Percentiles rank a stretch among this genome's conserved stretches.
Conservation (phyloP, 2,888 invertebrate genomes). For the Vanessa cardui region DNA sequence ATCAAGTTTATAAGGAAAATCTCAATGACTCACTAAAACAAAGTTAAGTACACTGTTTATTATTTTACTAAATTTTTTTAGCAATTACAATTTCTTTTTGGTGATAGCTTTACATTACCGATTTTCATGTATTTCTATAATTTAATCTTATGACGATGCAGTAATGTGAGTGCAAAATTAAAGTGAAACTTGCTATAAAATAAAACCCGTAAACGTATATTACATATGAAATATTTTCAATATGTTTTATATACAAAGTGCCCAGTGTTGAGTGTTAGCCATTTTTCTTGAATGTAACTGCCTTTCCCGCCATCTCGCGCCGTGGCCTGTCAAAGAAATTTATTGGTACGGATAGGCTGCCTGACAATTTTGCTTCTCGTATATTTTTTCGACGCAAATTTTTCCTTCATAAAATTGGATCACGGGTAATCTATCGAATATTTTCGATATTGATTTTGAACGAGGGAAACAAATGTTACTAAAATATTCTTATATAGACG, state of each 20-base stretch:
- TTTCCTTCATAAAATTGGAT: slow-evolving; percentile 34
- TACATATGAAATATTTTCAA: slow-evolving; percentile 1
- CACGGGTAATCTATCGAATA: slow-evolving; percentile 19
- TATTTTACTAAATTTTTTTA: too few relatives aligned
- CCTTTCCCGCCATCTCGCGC: slow-evolving; percentile 53
- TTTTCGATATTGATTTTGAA: slow-evolving; percentile 1
- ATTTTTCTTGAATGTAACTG: slow-evolving; percentile 45
- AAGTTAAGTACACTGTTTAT: too few relatives aligned
- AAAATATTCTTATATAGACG: neutral
- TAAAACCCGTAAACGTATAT: neutral
- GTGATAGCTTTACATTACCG: too few relatives aligned
- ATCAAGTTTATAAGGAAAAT: too few relatives aligned
- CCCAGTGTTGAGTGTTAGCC: slow-evolving; percentile 31
- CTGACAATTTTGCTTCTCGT: slow-evolving; percentile 43
- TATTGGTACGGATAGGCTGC: slow-evolving; percentile 62
- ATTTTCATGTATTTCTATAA: too few relatives aligned
- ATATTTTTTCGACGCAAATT: slow-evolving; percentile 34
- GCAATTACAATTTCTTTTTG: too few relatives aligned
- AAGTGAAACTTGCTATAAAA: neutral
- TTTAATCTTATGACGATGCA: neutral
- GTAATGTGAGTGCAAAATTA: neutral
- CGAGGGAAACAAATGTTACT: neutral
- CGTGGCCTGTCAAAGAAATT: slow-evolving; percentile 58
- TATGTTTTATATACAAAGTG: slow-evolving; percentile 11
- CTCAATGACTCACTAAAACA: too few relatives aligned